phyloP scores from a whole-genome alignment of 2,888 invertebrate genomes.

The Chloromyia formosa region DNA sequence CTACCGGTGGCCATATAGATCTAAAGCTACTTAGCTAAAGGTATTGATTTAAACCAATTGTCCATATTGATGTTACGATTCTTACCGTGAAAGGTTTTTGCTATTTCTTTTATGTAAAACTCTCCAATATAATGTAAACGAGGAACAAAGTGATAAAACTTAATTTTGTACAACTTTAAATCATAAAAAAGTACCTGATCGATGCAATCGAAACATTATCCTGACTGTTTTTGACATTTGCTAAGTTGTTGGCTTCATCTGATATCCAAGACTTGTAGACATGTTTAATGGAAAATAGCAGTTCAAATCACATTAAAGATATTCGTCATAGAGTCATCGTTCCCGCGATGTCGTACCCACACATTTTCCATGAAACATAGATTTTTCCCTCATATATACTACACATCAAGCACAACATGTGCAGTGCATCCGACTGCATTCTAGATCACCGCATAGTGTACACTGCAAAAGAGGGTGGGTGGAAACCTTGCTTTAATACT shows the following conservation, averaged over 20 bases:
- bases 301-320: constrained; percentile 17
- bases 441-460: not conserved
- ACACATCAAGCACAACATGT: not conserved
- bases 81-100: too few species aligned
- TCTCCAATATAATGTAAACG: too few species aligned
- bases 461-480: not conserved
- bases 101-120: too few species aligned
- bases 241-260: not conserved
- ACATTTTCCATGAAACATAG: not conserved
- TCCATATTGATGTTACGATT: too few species aligned
- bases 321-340: not conserved
- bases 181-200: too few species aligned
- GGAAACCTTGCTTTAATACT: not conserved
- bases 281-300: not conserved
- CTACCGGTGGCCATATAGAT: too few species aligned
- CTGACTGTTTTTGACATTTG: not conserved
- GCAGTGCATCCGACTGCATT: constrained; percentile 17
- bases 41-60: too few species aligned
- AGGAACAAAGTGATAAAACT: too few species aligned
- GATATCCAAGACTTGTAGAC: not conserved
- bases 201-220: constrained; percentile 28
- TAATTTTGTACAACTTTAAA: too few species aligned
- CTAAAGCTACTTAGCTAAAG: too few species aligned
- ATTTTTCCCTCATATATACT: not conserved
- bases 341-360: not conserved